Conservation (phyloP, 2,888 invertebrate species). For the Blastobasis adustella region DNA sequence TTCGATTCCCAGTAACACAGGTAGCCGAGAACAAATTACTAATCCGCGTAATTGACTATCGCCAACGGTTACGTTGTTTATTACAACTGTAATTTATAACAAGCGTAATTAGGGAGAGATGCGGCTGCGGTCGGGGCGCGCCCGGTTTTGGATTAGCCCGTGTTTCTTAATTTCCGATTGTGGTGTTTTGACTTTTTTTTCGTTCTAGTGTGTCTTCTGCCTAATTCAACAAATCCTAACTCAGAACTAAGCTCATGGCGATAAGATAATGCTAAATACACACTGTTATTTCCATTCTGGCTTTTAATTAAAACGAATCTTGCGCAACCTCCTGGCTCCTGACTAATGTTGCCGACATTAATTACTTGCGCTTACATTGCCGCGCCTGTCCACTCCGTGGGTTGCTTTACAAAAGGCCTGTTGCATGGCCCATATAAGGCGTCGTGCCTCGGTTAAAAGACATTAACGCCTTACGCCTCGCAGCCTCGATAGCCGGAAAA, state of each 20-base stretch:
- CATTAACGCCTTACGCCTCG: constrained; percentile 33
- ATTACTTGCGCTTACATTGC: not conserved
- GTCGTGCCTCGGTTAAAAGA: constrained; percentile 30
- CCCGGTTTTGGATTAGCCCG: not conserved
- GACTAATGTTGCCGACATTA: too few relatives aligned
- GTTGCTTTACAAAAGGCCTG: constrained; percentile 9
- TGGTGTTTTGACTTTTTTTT: not conserved
- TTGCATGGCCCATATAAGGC: constrained; percentile 12
- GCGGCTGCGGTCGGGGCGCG: not conserved
- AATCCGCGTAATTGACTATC: constrained; percentile 49
- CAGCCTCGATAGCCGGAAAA: constrained; percentile 17
- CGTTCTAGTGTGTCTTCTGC: not conserved
- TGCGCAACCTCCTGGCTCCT: too few relatives aligned
- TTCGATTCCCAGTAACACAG: constrained; percentile 48
- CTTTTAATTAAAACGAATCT: too few relatives aligned
- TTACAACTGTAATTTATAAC: constrained; percentile 22
- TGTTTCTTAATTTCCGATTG: not conserved
- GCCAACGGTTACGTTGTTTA: constrained; percentile 29
- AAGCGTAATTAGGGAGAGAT: constrained; percentile 17
- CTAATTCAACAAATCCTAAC: too few relatives aligned
- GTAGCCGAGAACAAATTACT: constrained; percentile 62
- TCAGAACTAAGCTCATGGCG: too few relatives aligned
- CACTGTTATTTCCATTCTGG: too few relatives aligned
- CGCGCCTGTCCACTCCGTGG: constrained; percentile 11
- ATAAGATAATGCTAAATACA: too few relatives aligned